A percentile compares a stretch with the other conserved stretches of the same genome.
Conservation (phyloP, 2,113 vertebrate species). For the Saguinus imperator region DNA sequence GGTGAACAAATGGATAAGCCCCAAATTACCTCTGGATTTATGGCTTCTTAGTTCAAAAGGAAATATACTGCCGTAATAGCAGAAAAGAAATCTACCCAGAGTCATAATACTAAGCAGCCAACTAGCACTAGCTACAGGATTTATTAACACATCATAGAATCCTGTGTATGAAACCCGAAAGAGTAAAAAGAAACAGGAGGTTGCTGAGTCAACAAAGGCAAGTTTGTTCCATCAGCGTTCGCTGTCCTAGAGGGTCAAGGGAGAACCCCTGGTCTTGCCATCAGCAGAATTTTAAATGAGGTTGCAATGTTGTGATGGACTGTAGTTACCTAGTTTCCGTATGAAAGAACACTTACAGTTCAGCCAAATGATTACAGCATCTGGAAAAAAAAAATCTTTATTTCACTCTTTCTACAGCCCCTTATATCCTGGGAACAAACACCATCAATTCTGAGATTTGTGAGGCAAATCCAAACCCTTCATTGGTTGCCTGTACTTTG, state of each 20-base stretch:
- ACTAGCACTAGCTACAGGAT: background rate
- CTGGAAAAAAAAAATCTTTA: background rate
- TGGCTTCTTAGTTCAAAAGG: background rate
- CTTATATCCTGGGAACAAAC: background rate
- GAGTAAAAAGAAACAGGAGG: background rate
- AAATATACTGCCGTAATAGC: background rate
- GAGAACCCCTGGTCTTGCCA: background rate
- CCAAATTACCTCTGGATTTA: background rate
- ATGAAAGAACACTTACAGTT: conserved; percentile 37
- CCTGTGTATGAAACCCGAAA: conserved; percentile 18
- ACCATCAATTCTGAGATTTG: conserved; percentile 49
- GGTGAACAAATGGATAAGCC: background rate
- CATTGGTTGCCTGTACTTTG: conserved; percentile 69
- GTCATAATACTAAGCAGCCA: background rate
- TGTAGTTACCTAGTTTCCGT: conserved; percentile 44
- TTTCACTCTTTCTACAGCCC: background rate
- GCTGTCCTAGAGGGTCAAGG: conserved; percentile 36
- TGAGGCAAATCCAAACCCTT: conserved; percentile 60
- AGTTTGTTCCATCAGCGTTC: background rate
- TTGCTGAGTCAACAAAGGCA: conserved; percentile 54
- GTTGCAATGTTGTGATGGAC: conserved; percentile 1
- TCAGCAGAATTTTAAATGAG: conserved; percentile 61
- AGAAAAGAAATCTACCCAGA: conserved; percentile 14
- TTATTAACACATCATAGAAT: conserved; percentile 17
- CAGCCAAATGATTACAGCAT: conserved; percentile 47